Conservation (phyloP, 2,888 invertebrate genomes). For the Agonopterix arenella region DNA sequence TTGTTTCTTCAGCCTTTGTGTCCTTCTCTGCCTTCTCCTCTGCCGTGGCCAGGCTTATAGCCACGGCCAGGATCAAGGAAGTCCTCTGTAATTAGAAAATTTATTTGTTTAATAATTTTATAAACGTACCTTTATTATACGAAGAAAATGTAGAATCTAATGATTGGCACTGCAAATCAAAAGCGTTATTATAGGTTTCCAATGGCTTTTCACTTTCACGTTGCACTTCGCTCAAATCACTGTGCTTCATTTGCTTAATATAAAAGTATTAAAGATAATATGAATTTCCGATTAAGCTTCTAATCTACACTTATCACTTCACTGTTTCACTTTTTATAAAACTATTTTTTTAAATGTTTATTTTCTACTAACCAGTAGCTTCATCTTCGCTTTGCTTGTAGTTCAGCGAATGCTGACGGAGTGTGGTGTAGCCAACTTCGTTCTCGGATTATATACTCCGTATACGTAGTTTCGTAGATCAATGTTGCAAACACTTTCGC, state of each 20-base stretch:
- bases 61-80: constrained; percentile 73
- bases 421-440: constrained; percentile 40
- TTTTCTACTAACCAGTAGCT: constrained; percentile 64
- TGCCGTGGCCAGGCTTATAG: constrained; percentile 73
- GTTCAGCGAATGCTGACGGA: constrained; percentile 68
- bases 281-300: constrained; percentile 4
- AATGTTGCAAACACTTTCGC: constrained; percentile 69
- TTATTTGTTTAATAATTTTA: background rate
- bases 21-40: constrained; percentile 70
- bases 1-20: constrained; percentile 62
- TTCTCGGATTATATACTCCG: constrained; percentile 59
- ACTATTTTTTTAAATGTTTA: constrained; percentile 8
- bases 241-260: background rate
- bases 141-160: background rate
- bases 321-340: constrained; percentile 13
- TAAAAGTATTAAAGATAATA: background rate
- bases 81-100: constrained; percentile 52
- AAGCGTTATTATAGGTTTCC: constrained; percentile 7
- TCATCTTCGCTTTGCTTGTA: constrained; percentile 69
- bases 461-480: constrained; percentile 49
- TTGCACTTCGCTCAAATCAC: constrained; percentile 2
- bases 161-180: constrained; percentile 3
- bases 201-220: constrained; percentile 1
- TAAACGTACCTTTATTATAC: background rate
- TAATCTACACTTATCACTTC: constrained; percentile 16